Base-by-base conservation (phyloP, 2,888 invertebrate genomes). In the Drosophila birchii region DNA sequence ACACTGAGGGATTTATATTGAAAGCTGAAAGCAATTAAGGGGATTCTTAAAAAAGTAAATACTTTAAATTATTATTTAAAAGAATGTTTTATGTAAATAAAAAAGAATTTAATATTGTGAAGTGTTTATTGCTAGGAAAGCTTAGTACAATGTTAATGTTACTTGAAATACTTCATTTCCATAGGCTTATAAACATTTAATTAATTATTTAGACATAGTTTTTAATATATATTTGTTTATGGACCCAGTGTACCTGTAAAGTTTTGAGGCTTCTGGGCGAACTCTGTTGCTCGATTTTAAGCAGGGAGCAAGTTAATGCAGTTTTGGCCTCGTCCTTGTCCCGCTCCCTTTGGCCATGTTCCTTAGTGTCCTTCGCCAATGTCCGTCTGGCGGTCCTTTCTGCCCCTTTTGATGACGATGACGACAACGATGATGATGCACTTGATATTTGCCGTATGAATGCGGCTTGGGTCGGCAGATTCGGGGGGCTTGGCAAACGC, bases 371-470 rank as follows among this genome's bases (percentile, higher is more conserved):
- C 23, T 39, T 58, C 26, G 18, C 18, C 59, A 41, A 41, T 76
- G 55, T 44, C 57, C 70, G 16, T 26, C 5, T 16, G 16, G 23
- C 34, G 38, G 29, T 66, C 38, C 34, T 47, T 38, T 62, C 67
- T 67, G 45, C 44, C 44, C 26, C 44, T 26, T 26, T 67, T 56
- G 70, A 69, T 9, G 61, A 38, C 61, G 61, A 60, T 38, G 62
- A 63, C 64, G 63, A 5, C 26, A 5, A 47, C 71, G 62, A 78
- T 88, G 83, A 86, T 84, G 88, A 81, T 86, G 85, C 89, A 89
- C 86, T 86, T 86, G 86, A 89, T 89, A 88, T 79, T 86, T 86
- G 77, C 86, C 74, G 83, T 88, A 74, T 89, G 86, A 89, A 80
- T 85, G 89, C 83, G 69, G 45, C 34, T 63, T 20, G 38, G 44